phyloP scores from a whole-genome alignment of 2,113 vertebrate genomes.

The Pelodiscus sinensis region DNA sequence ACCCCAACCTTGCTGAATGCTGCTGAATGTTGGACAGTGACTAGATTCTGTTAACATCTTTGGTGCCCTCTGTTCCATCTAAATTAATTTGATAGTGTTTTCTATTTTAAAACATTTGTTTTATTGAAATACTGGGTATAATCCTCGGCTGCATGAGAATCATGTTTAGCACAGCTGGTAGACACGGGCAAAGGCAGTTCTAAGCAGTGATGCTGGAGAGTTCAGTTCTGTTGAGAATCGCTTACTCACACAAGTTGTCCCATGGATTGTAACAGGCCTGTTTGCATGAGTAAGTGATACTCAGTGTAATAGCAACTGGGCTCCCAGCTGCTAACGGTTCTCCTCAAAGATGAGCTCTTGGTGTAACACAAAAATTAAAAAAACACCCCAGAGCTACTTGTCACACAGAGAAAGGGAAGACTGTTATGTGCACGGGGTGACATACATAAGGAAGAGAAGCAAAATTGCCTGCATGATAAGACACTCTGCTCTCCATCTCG shows the following conservation, averaged over 20 bases:
- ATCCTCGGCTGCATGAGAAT: accelerated
- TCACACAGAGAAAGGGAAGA: constrained; percentile 25
- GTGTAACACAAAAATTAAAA: constrained; percentile 48
- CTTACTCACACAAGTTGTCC: constrained; percentile 68
- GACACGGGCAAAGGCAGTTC: background rate
- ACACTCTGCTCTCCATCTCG: constrained; percentile 12
- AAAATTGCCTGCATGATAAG: background rate
- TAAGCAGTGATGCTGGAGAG: background rate
- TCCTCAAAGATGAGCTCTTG: constrained; percentile 44
- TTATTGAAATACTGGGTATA: accelerated
- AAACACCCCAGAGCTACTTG: constrained; percentile 40
- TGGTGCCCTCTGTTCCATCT: background rate
- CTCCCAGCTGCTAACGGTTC: background rate
- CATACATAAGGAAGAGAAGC: background rate
- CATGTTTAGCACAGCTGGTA: accelerated
- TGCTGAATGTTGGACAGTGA: background rate
- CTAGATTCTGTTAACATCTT: background rate
- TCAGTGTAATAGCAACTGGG: constrained; percentile 60
- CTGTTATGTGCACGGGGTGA: background rate
- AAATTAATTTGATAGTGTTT: background rate
- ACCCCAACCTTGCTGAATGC: background rate
- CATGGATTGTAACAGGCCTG: constrained; percentile 71
- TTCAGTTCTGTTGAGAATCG: constrained; percentile 62
- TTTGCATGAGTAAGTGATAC: constrained; percentile 65
- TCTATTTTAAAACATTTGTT: background rate